Percentiles rank a stretch among this genome's conserved stretches.
These are phyloP conservation scores for Adoxophyes honmai DNA, from an alignment of 1,140 invertebrate genomes.

Conservation along the genomic window DNA sequence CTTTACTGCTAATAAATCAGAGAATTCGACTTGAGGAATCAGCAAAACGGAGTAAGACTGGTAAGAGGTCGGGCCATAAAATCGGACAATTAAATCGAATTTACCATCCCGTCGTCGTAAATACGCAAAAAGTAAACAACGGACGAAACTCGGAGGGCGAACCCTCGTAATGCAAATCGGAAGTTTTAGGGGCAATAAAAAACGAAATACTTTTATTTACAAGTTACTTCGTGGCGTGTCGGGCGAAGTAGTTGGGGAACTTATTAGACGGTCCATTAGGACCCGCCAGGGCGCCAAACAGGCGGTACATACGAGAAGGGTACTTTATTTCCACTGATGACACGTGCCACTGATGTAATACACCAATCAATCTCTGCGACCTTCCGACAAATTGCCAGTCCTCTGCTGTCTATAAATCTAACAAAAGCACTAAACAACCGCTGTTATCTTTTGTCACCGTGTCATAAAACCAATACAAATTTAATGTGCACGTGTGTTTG, in stretches of 20 bases:
- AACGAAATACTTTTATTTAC: not conserved
- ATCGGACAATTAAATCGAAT: constrained; percentile 3
- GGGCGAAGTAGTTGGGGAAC: not conserved
- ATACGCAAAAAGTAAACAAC: constrained; percentile 9
- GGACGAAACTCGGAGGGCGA: not conserved
- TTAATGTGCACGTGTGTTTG: constrained; percentile 7
- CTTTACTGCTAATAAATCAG: not conserved
- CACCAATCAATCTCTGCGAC: no score
- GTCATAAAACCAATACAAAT: constrained; percentile 15
- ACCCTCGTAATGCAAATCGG: constrained; percentile 1
- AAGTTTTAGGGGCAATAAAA: constrained; percentile 6
- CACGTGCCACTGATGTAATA: no score
- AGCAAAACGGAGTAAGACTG: not conserved
- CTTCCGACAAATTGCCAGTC: constrained; percentile 2
- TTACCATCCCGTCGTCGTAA: not conserved
- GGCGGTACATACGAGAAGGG: not conserved
- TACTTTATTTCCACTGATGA: not conserved
- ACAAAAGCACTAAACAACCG: constrained; percentile 12
- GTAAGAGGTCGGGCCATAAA: not conserved
- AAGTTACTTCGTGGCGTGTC: not conserved
- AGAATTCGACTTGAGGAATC: not conserved
- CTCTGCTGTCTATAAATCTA: not conserved
- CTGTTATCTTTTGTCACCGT: constrained; percentile 14
- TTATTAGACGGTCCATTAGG: constrained; percentile 7
- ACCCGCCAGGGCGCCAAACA: constrained; percentile 2